Base-by-base conservation (phyloP, 2,888 invertebrate genomes). In the Loripinus fragilis region DNA sequence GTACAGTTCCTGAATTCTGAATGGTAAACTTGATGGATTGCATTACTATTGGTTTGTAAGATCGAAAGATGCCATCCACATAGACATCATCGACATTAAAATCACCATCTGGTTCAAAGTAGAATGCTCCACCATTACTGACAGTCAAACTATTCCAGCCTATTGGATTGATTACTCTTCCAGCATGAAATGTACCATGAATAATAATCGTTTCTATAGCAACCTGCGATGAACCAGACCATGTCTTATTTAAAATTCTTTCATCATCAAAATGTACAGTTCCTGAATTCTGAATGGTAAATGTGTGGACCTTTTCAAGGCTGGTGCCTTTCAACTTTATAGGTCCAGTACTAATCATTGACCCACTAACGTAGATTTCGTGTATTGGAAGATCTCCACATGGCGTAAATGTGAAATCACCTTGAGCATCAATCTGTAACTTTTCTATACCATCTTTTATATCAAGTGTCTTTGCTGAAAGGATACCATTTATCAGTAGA, bases 381-480 rank as follows among this genome's bases (percentile, higher is more conserved):
- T 87, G 75, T 10, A 84, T 74, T 8, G 70, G 70, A 38, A 85
- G 82, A 5, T 70, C 67, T 0, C 69, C 74, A 28, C 72, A 78
- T 25, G 87, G 83, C 2, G 73, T 81, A 52, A 88, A 87, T 0
- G 78, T 78, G 78, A 88, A 85, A 41, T 71, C 75, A 5, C 87
- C 88, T 41, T 76, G 68, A 2, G 48, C 68, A 23, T 80, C 80
- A 0, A 89, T 81, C 0, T 71, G 69, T 12, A 89, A 35, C 10
- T 52, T 68, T 50, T 87, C 81, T 15, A 85, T 70, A 0, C 79
- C 83, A 1, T 68, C 71, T 23, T 64, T 78, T n/a, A 86, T 81
- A 38, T 55, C 72, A 2, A 87, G 69, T 12, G 78, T 50, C 1
- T 65, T 75, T 1, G 83, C 86, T 48, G 70, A 41, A 23, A 89